Evolutionary conservation across 2,113 vertebrate genomes (phyloP).

Genomic region (Thomomys bottae): DNA sequence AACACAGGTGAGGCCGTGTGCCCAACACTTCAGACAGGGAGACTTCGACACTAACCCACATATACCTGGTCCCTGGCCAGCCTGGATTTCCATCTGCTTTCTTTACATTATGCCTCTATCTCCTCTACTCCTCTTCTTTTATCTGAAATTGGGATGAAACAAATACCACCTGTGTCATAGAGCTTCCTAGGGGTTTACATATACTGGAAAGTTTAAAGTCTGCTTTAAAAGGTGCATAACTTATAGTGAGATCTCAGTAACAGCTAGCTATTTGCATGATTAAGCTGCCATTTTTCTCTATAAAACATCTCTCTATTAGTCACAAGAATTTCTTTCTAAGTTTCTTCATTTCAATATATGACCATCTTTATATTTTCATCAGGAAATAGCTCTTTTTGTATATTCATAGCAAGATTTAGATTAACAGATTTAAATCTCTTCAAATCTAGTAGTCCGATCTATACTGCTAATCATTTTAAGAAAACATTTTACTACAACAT

Average conservation of each 20-base stretch:
- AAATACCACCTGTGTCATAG: not conserved
- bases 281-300: not conserved
- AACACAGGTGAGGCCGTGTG: not conserved
- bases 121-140: not conserved
- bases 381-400: conserved; percentile 1
- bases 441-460: not conserved
- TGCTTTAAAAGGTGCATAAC: not conserved
- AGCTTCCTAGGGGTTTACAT: not conserved
- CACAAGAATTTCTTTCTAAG: not conserved
- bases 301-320: not conserved
- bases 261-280: not conserved
- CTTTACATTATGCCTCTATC: not conserved
- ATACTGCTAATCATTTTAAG: conserved; percentile 29
- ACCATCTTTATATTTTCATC: not conserved
- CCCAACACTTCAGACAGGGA: not conserved
- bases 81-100: not conserved
- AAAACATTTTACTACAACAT: not conserved
- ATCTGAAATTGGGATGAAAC: not conserved
- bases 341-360: not conserved
- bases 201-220: not conserved
- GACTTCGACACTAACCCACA: not conserved
- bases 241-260: not conserved
- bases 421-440: not conserved
- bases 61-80: not conserved
- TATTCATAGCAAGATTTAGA: not conserved